Percentiles rank a stretch among this genome's conserved stretches.
Conservation (phyloP, 2,888 invertebrate species). For the Leptinotarsa rubiginosa region DNA sequence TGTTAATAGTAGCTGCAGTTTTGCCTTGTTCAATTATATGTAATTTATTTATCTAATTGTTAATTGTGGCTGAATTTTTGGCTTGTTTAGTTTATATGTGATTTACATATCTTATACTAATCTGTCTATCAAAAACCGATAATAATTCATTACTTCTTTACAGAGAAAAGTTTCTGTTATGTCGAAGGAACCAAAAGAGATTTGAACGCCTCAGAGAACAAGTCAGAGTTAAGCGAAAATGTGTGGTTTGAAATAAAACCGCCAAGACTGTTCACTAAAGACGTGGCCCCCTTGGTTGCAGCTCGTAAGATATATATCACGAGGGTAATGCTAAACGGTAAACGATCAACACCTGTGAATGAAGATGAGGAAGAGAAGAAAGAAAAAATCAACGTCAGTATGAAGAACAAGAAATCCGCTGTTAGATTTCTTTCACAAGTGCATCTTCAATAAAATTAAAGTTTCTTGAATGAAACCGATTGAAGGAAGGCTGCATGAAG, state of each 20-base stretch:
- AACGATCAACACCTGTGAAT: conserved; percentile 35
- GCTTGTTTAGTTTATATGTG: too few relatives aligned
- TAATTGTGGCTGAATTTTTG: too few relatives aligned
- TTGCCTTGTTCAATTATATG: neutral
- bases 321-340: conserved; percentile 53
- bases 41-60: too few relatives aligned
- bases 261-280: conserved; percentile 47
- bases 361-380: conserved; percentile 31
- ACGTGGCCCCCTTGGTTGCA: conserved; percentile 51
- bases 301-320: conserved; percentile 56
- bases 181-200: conserved; percentile 54
- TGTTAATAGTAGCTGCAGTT: neutral
- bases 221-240: conserved; percentile 49
- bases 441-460: conserved; percentile 6
- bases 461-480: conserved; percentile 2
- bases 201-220: conserved; percentile 44
- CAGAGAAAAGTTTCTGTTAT: conserved; percentile 52
- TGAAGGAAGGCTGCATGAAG: too few relatives aligned
- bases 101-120: too few relatives aligned
- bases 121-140: neutral
- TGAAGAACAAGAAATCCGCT: conserved; percentile 45
- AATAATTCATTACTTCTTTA: neutral
- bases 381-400: conserved; percentile 30
- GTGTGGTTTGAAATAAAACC: conserved; percentile 56
- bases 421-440: conserved; percentile 42